phyloP scores from a whole-genome alignment of 2,113 vertebrate genomes.

The Phoxinus phoxinus region DNA sequence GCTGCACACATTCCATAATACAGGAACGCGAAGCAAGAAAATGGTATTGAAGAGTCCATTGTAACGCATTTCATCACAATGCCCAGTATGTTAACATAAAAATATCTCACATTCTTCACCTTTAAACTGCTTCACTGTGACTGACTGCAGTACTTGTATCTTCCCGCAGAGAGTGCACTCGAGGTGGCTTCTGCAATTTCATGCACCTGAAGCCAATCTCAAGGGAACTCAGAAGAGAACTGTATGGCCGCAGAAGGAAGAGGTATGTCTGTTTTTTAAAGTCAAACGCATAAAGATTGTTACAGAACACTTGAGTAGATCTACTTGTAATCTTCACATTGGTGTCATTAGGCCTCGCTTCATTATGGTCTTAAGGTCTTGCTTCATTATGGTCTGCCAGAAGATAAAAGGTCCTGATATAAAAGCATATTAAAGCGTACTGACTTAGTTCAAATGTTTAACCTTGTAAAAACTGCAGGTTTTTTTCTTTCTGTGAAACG shows the following conservation, averaged over 20 bases:
- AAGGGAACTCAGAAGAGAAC: constrained; percentile 89
- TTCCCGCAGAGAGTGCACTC: constrained; percentile 89
- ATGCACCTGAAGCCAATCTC: constrained; percentile 99
- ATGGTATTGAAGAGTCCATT: too few species aligned
- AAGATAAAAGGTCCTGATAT: not conserved
- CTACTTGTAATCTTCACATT: not conserved
- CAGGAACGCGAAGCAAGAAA: not conserved
- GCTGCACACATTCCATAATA: not conserved
- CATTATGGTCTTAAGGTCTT: not conserved
- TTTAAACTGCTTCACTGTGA: not conserved
- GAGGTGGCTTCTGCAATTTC: constrained; percentile 98
- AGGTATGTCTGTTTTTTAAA: constrained; percentile 73
- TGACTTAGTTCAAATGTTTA: not conserved
- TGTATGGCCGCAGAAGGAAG: constrained; percentile 94
- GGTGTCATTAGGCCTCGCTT: not conserved
- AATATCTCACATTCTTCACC: too few species aligned
- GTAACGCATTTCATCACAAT: too few species aligned
- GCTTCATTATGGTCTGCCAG: not conserved
- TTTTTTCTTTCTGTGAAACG: not conserved
- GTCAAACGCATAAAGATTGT: not conserved
- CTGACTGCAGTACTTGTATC: constrained; percentile 35
- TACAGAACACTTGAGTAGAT: not conserved
- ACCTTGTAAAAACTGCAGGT: not conserved
- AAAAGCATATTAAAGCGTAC: not conserved
- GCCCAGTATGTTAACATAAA: too few species aligned